phyloP scores from a whole-genome alignment of 2,113 vertebrate genomes.

The Muscicapa adusta region DNA sequence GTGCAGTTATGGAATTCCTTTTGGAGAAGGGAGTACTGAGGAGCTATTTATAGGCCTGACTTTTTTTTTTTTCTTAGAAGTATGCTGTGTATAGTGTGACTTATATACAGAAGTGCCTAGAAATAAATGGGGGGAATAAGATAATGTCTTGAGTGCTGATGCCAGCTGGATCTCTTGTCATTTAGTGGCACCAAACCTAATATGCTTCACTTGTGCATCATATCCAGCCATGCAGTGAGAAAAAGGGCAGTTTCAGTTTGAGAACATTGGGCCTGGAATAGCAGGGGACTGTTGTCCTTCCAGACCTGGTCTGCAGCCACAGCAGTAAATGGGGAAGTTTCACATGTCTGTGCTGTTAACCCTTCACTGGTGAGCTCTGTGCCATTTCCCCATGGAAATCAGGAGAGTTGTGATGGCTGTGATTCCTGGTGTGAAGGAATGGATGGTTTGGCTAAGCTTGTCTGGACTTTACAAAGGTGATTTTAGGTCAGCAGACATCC shows the following conservation, averaged over 20 bases:
- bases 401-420: neutral
- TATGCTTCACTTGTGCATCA: neutral
- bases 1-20: neutral
- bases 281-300: neutral
- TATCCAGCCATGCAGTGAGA: neutral
- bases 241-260: neutral
- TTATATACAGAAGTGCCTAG: neutral
- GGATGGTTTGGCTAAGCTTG: neutral
- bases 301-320: neutral
- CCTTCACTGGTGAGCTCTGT: neutral
- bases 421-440: neutral
- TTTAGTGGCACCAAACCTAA: neutral
- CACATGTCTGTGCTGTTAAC: neutral
- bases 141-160: neutral
- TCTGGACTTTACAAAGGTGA: neutral
- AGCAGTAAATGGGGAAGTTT: constrained; percentile 4
- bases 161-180: neutral
- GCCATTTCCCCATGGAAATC: neutral
- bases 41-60: neutral
- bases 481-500: neutral
- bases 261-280: neutral
- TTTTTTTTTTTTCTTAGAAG: neutral
- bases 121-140: neutral
- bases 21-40: neutral
- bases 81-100: neutral